These are phyloP conservation scores for Arnoldichthys spilopterus DNA, from an alignment of 2,797 vertebrate genomes.

Conservation along the genomic window DNA sequence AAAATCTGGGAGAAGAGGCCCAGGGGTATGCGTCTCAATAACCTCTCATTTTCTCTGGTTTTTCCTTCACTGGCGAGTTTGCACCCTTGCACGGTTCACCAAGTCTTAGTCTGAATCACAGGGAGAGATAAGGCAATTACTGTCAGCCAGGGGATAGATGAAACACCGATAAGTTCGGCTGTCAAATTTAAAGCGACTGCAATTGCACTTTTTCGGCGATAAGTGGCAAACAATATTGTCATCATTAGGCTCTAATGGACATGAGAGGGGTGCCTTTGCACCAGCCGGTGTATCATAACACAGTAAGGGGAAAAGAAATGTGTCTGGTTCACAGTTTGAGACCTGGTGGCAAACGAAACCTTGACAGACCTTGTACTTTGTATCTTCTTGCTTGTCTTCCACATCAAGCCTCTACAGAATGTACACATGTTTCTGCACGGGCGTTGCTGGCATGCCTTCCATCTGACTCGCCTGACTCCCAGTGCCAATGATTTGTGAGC, in stretches of 20 bases:
- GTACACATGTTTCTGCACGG: conserved; percentile 23
- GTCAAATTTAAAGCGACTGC: conserved; percentile 46
- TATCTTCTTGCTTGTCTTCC: conserved; percentile 38
- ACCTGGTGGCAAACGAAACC: not conserved
- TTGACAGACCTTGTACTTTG: conserved; percentile 23
- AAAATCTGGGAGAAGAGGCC: conserved; percentile 3
- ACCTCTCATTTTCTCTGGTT: conserved; percentile 14
- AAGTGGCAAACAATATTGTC: conserved; percentile 50
- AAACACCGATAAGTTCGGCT: conserved; percentile 45
- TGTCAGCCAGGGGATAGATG: conserved; percentile 44
- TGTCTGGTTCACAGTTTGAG: conserved; percentile 27
- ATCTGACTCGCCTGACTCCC: conserved; percentile 34
- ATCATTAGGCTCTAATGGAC: conserved; percentile 53
- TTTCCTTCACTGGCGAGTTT: conserved; percentile 31
- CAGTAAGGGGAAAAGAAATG: not conserved
- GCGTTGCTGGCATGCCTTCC: conserved; percentile 29
- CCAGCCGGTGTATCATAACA: conserved; percentile 29
- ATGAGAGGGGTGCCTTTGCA: conserved; percentile 21
- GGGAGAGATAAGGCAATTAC: conserved; percentile 50
- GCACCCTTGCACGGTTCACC: conserved; percentile 20
- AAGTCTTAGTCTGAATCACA: conserved; percentile 41
- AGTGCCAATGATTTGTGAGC: conserved; percentile 27
- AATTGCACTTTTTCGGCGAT: conserved; percentile 43
- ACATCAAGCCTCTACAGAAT: conserved; percentile 43
- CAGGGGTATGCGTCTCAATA: conserved; percentile 23